phyloP scores from a whole-genome alignment of 2,113 vertebrate genomes.

The Sinocyclocheilus maitianheensis region DNA sequence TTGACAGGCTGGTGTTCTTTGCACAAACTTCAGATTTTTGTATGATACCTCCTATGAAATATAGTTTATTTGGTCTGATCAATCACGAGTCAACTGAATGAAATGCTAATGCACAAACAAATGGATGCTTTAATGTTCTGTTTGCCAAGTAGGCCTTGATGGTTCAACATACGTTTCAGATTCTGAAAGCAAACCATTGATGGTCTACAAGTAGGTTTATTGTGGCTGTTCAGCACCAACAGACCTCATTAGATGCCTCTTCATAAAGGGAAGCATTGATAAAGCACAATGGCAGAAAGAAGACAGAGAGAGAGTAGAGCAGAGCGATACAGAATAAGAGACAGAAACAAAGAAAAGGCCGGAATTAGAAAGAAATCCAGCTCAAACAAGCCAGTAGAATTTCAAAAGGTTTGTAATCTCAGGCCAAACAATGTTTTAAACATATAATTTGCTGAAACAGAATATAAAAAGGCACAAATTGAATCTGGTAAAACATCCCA shows the following conservation, averaged over 20 bases:
- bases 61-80: neutral
- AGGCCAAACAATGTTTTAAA: neutral
- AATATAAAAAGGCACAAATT: too few species aligned
- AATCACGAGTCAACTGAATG: neutral
- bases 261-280: constrained; percentile 49
- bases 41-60: neutral
- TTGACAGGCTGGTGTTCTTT: neutral
- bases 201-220: constrained; percentile 20
- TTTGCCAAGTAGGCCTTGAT: constrained; percentile 9
- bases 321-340: neutral
- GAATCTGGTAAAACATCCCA: too few species aligned
- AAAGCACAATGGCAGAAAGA: constrained; percentile 39
- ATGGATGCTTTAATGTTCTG: neutral
- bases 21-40: neutral
- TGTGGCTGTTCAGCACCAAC: neutral
- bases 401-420: neutral
- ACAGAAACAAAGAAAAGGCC: neutral
- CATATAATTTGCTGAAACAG: neutral
- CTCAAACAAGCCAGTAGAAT: neutral
- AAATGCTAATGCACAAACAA: neutral
- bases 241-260: constrained; percentile 45
- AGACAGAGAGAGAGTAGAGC: neutral
- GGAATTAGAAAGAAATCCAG: neutral
- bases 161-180: neutral
- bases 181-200: neutral